These are phyloP conservation scores for Notodonta dromedarius DNA, from an alignment of 2,888 invertebrate species.

Conservation along the genomic window DNA sequence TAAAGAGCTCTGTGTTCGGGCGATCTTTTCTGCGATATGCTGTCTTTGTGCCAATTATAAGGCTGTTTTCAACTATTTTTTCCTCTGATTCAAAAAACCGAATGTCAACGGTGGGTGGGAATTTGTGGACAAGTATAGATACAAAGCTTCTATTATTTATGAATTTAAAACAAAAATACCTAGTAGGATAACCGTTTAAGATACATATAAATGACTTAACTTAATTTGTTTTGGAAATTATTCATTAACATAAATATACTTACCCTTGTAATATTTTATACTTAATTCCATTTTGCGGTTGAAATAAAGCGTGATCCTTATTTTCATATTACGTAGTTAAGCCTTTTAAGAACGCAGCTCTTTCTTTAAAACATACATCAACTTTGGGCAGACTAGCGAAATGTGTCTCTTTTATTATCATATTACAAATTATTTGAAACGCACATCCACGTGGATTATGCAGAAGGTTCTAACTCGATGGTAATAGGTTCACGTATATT, in stretches of 20 bases:
- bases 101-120: conserved; percentile 68
- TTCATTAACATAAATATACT: too few species aligned
- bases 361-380: too few species aligned
- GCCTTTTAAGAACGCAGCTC: too few species aligned
- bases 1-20: conserved; percentile 65
- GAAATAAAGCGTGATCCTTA: too few species aligned
- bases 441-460: not conserved
- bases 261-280: too few species aligned
- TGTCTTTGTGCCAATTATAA: conserved; percentile 82
- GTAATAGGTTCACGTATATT: not conserved
- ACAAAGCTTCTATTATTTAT: conserved; percentile 20
- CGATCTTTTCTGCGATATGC: conserved; percentile 69
- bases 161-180: conserved; percentile 9
- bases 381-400: too few species aligned
- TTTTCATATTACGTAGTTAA: too few species aligned
- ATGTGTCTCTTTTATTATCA: too few species aligned
- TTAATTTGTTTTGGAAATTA: too few species aligned
- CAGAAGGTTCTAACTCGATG: not conserved
- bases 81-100: conserved; percentile 45
- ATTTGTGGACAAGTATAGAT: conserved; percentile 53
- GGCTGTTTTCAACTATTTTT: conserved; percentile 58
- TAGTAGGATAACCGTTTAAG: not conserved
- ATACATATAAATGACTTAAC: too few species aligned
- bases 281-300: too few species aligned
- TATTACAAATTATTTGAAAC: too few species aligned